These are phyloP conservation scores for Phania funesta DNA, from an alignment of 2,888 invertebrate species.

Conservation along the genomic window DNA sequence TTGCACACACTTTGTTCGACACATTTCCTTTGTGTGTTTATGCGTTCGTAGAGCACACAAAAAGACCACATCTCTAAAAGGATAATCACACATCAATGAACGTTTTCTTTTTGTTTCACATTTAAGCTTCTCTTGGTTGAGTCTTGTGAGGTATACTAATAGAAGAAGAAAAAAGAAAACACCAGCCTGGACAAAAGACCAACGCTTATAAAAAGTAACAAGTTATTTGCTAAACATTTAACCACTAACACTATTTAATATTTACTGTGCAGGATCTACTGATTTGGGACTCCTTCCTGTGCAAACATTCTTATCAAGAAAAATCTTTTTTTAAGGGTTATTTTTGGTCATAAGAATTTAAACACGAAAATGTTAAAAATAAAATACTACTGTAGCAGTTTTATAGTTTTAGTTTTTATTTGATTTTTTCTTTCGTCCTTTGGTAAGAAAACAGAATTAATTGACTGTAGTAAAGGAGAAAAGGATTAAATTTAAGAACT, in stretches of 20 bases:
- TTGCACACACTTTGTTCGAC: background rate
- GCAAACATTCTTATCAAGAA: conserved; percentile 7
- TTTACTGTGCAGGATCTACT: conserved; percentile 39
- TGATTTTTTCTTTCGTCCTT: background rate
- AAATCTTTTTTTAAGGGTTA: background rate
- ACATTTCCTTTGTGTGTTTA: background rate
- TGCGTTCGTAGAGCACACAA: conserved; percentile 13
- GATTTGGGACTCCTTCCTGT: conserved; percentile 16
- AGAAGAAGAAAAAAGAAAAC: no score
- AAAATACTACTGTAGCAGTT: background rate
- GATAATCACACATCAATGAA: conserved; percentile 59
- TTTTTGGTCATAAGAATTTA: background rate
- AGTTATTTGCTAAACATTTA: conserved; percentile 60
- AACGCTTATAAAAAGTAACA: conserved; percentile 31
- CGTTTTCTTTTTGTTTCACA: conserved; percentile 17
- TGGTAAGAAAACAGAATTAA: conserved; percentile 32
- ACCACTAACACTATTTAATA: conserved; percentile 52
- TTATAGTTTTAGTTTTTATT: conserved; percentile 7
- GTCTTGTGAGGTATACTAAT: background rate
- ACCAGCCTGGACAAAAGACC: background rate
- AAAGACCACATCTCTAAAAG: conserved; percentile 43
- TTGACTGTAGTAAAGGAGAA: conserved; percentile 37
- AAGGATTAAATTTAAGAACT: conserved; percentile 45
- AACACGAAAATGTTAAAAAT: conserved; percentile 34
- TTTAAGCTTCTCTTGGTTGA: background rate